A percentile compares a stretch with the other conserved stretches of the same genome.
These are phyloP conservation scores for Ennomos quercinarius DNA, from an alignment of 2,888 invertebrate genomes.

Conservation along the genomic window DNA sequence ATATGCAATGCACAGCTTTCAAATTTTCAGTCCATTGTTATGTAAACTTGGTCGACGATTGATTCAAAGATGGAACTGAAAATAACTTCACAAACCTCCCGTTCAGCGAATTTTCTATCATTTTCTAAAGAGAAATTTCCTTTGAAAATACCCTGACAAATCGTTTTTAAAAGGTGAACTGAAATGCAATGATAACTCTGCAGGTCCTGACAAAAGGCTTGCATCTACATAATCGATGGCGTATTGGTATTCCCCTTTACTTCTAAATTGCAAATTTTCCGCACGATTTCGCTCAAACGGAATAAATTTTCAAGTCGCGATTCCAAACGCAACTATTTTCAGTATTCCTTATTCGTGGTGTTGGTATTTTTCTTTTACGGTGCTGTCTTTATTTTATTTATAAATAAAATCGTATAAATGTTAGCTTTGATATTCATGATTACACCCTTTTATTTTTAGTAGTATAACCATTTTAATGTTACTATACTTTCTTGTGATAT, in stretches of 20 bases:
- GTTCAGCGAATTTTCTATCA: constrained; percentile 7
- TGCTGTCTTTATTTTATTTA: constrained; percentile 19
- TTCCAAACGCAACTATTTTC: constrained; percentile 70
- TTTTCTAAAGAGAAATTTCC: constrained; percentile 50
- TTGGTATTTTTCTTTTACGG: constrained; percentile 49
- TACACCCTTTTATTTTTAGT: no score
- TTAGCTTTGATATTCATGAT: background rate
- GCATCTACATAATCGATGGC: constrained; percentile 84
- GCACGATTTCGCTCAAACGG: constrained; percentile 78
- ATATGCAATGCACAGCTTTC: no score
- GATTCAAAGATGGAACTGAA: background rate
- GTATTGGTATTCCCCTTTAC: constrained; percentile 83
- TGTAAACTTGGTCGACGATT: no score
- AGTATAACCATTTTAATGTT: no score
- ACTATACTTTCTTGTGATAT: no score
- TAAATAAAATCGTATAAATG: background rate
- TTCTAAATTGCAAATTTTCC: constrained; percentile 85
- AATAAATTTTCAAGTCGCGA: constrained; percentile 80
- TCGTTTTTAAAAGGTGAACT: constrained; percentile 68
- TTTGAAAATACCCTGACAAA: constrained; percentile 74
- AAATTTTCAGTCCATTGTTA: no score
- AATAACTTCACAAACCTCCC: background rate
- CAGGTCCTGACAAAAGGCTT: constrained; percentile 76
- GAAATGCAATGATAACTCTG: constrained; percentile 79
- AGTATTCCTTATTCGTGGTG: constrained; percentile 64